phyloP scores from a whole-genome alignment of 2,888 invertebrate genomes.

The Tricholauxania praeusta region DNA sequence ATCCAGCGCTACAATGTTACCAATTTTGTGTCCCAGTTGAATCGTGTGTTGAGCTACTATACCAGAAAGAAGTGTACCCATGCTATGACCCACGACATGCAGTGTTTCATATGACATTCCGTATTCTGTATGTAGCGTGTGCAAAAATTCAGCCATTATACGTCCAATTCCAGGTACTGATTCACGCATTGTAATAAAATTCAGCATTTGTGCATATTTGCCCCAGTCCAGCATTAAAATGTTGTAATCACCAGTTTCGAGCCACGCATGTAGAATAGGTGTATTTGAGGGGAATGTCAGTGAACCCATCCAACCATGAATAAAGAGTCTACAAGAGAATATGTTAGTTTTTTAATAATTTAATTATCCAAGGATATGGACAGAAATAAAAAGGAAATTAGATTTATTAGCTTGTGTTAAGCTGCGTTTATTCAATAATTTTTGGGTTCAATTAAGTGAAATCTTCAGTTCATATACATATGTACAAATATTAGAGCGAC shows the following conservation, averaged over 20 bases:
- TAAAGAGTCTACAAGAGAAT: neutral
- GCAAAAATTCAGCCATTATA: constrained; percentile 5
- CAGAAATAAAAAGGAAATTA: too few relatives aligned
- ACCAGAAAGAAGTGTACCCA: neutral
- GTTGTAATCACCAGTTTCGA: constrained; percentile 13
- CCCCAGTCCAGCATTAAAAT: constrained; percentile 15
- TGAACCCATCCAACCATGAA: constrained; percentile 9
- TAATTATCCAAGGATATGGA: neutral
- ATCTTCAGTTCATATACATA: too few relatives aligned
- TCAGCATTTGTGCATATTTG: neutral
- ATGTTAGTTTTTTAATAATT: neutral
- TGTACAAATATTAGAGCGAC: too few relatives aligned
- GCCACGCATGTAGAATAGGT: constrained; percentile 1
- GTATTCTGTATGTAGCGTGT: neutral
- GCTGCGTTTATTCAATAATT: too few relatives aligned
- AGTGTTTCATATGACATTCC: constrained; percentile 21
- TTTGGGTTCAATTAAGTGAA: too few relatives aligned
- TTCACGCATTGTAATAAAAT: neutral
- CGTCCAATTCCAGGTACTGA: neutral
- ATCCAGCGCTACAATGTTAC: constrained; percentile 8
- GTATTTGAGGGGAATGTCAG: constrained; percentile 8
- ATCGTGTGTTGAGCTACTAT: neutral
- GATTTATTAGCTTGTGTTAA: too few relatives aligned
- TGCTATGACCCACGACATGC: neutral
- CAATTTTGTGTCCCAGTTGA: constrained; percentile 3